These are phyloP conservation scores for Machimus rusticus DNA, from an alignment of 2,888 invertebrate species.

Conservation along the genomic window DNA sequence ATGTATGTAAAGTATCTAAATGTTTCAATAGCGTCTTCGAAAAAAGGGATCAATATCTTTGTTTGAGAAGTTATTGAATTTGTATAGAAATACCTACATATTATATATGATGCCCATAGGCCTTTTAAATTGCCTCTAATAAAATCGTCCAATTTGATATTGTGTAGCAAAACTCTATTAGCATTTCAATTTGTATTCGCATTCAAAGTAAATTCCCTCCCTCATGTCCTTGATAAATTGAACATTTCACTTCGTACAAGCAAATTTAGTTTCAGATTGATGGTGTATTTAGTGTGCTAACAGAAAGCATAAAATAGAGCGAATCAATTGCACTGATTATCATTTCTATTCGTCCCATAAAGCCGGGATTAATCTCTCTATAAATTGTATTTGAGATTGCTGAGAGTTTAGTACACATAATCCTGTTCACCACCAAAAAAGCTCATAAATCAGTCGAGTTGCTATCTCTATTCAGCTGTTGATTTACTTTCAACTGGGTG, in stretches of 20 bases:
- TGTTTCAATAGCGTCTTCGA: too few relatives aligned
- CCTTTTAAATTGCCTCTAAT: background rate
- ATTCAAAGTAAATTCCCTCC: background rate
- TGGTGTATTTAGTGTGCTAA: background rate
- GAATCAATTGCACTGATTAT: background rate
- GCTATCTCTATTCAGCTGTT: background rate
- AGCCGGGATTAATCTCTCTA: background rate
- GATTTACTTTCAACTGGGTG: background rate
- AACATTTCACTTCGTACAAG: background rate
- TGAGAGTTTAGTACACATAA: background rate
- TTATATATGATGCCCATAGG: background rate
- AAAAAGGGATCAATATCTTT: too few relatives aligned
- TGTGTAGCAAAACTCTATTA: background rate
- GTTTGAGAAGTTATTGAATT: too few relatives aligned
- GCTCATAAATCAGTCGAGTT: background rate
- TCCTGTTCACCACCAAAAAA: background rate
- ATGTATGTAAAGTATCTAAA: too few relatives aligned
- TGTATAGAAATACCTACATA: too few relatives aligned
- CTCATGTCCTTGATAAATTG: background rate
- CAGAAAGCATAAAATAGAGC: background rate
- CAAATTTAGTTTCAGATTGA: background rate
- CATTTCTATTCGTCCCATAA: background rate
- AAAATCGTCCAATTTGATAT: background rate
- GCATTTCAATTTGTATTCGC: background rate
- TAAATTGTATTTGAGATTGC: background rate